These are phyloP conservation scores for Drosophila niveifrons DNA, from an alignment of 2,888 invertebrate species.

Conservation along the genomic window DNA sequence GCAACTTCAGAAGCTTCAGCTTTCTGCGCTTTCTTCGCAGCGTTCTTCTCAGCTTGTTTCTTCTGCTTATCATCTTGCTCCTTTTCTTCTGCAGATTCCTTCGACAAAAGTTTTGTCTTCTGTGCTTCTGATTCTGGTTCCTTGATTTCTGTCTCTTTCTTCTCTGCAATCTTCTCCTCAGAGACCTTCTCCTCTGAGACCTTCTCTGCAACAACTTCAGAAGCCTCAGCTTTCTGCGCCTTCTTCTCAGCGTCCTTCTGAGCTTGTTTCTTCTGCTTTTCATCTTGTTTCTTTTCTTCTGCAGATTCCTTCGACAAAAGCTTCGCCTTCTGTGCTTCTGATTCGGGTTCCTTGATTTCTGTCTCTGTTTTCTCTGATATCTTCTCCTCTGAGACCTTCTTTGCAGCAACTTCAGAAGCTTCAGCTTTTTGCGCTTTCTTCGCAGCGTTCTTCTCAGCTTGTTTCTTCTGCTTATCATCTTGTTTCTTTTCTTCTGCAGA, in stretches of 20 bases:
- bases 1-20: constrained; percentile 24
- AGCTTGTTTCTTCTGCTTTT: neutral
- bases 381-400: constrained; percentile 23
- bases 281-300: constrained; percentile 16
- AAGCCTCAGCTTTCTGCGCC: constrained; percentile 8
- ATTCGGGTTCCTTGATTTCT: constrained; percentile 16
- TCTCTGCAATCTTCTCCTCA: constrained; percentile 33
- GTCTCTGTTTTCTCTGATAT: constrained; percentile 9
- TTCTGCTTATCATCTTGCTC: constrained; percentile 39
- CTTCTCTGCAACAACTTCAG: constrained; percentile 27
- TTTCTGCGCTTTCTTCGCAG: constrained; percentile 12
- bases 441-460: neutral
- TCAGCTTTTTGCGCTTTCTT: neutral
- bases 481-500: neutral
- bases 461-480: neutral
- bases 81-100: constrained; percentile 18
- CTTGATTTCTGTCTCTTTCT: constrained; percentile 13
- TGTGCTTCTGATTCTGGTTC: neutral
- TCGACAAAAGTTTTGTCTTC: constrained; percentile 22
- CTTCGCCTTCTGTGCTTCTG: constrained; percentile 18
- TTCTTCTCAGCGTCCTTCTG: constrained; percentile 6
- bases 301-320: constrained; percentile 17
- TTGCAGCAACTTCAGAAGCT: neutral
- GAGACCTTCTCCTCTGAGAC: constrained; percentile 23
- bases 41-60: constrained; percentile 4